These are phyloP conservation scores for Andrena bicolor DNA, from an alignment of 2,888 invertebrate species.

Conservation along the genomic window DNA sequence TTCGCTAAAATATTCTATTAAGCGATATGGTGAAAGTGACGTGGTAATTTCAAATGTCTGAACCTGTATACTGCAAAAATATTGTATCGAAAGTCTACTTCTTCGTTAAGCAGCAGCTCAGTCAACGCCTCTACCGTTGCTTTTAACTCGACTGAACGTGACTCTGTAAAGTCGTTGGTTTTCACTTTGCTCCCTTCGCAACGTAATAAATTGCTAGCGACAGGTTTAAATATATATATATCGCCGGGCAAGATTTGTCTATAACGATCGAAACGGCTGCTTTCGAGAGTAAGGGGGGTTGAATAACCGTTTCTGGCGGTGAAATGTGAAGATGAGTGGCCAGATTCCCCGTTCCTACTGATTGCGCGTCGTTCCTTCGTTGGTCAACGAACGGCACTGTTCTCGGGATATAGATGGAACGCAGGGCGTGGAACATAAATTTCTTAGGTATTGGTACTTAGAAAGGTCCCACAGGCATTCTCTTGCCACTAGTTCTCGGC, in stretches of 20 bases:
- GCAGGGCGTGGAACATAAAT: constrained; percentile 53
- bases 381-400: constrained; percentile 17
- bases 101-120: background rate
- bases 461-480: constrained; percentile 24
- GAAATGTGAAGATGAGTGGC: constrained; percentile 57
- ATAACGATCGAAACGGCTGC: constrained; percentile 37
- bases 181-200: background rate
- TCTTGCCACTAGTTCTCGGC: constrained; percentile 17
- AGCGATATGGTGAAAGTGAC: no score
- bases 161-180: constrained; percentile 8
- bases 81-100: background rate
- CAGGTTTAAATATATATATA: constrained; percentile 19
- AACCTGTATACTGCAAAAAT: background rate
- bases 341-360: constrained; percentile 28
- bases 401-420: constrained; percentile 1
- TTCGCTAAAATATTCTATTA: no score
- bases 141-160: background rate
- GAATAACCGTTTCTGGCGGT: constrained; percentile 45
- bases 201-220: constrained; percentile 17
- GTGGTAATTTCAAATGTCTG: background rate
- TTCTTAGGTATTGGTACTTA: constrained; percentile 45
- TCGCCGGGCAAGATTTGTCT: constrained; percentile 17
- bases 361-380: constrained; percentile 39
- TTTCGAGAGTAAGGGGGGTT: constrained; percentile 31
- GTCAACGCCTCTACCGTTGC: background rate